Percentiles rank a stretch among this genome's conserved stretches.
Conservation (phyloP, 2,113 vertebrate species). For the Polyodon spathula region DNA sequence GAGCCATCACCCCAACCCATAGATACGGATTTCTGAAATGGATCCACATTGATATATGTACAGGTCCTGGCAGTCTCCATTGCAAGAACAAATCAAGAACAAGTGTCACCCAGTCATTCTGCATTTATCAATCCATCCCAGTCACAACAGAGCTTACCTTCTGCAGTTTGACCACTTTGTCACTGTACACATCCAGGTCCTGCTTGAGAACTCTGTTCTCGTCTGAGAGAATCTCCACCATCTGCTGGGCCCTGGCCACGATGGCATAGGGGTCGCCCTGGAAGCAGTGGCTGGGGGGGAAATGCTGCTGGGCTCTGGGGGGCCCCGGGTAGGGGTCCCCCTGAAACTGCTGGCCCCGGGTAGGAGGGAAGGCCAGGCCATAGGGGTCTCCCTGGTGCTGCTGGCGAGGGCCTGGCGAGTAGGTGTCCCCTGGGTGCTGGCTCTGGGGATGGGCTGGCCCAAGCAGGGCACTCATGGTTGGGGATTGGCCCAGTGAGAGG, state of each 20-base stretch:
- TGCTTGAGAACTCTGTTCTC: conserved; percentile 83
- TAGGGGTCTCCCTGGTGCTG: conserved; percentile 61
- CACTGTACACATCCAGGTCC: conserved; percentile 83
- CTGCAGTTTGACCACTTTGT: conserved; percentile 87
- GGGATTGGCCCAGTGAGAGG: conserved; percentile 79
- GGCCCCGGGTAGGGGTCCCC: conserved; percentile 65
- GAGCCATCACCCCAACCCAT: no score
- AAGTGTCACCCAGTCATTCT: no score
- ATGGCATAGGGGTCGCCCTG: conserved; percentile 80
- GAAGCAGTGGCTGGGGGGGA: conserved; percentile 66
- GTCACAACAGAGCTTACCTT: conserved; percentile 61
- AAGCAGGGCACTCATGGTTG: conserved; percentile 68
- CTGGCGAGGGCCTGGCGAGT: conserved; percentile 54
- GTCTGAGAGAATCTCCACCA: conserved; percentile 85
- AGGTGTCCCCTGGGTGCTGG: conserved; percentile 44
- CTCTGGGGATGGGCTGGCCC: conserved; percentile 62
- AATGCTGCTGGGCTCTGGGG: conserved; percentile 67
- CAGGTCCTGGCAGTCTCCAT: no score
- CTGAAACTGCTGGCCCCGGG: conserved; percentile 55
- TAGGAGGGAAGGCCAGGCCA: conserved; percentile 40
- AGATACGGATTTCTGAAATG: no score
- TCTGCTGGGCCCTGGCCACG: conserved; percentile 84
- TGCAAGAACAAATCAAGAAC: no score
- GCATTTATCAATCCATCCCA: no score
- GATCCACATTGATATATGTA: no score